Conservation (phyloP, 2,888 invertebrate genomes). For the Podabrus alpinus region DNA sequence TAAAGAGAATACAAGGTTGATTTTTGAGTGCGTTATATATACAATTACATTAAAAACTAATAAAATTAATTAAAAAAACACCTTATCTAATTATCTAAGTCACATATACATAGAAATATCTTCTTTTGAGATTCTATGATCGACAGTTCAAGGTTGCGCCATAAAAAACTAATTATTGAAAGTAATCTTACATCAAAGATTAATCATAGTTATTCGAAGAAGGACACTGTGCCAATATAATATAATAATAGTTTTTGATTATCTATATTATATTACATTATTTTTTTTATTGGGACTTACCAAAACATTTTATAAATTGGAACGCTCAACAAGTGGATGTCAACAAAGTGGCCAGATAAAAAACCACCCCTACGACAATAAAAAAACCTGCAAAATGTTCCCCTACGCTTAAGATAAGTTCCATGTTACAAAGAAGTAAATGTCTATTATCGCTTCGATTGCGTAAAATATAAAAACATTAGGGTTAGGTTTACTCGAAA, state of each 20-base stretch:
- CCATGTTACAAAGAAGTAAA: neutral
- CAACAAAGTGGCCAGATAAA: conserved; percentile 57
- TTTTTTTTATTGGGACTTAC: neutral
- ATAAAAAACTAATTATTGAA: conserved; percentile 23
- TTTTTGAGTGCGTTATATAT: conserved; percentile 13
- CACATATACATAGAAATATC: conserved; percentile 18
- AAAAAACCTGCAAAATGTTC: conserved; percentile 41
- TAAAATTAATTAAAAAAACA: conserved; percentile 9
- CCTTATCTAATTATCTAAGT: conserved; percentile 21
- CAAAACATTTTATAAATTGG: conserved; percentile 12
- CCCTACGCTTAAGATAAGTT: conserved; percentile 11
- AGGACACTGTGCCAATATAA: conserved; percentile 10
- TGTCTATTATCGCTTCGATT: neutral
- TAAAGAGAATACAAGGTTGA: conserved; percentile 26
- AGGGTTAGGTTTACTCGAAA: neutral
- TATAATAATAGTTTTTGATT: conserved; percentile 5
- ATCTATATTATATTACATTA: conserved; percentile 4
- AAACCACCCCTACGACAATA: conserved; percentile 55
- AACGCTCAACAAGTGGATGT: conserved; percentile 46
- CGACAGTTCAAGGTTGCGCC: conserved; percentile 23
- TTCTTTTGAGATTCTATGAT: conserved; percentile 18
- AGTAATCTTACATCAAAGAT: conserved; percentile 19
- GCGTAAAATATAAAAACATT: neutral
- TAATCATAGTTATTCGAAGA: conserved; percentile 18
- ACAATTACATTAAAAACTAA: conserved; percentile 6